Evolutionary conservation across 1,140 invertebrate species (phyloP).

Genomic region (Lucilia cuprina): DNA sequence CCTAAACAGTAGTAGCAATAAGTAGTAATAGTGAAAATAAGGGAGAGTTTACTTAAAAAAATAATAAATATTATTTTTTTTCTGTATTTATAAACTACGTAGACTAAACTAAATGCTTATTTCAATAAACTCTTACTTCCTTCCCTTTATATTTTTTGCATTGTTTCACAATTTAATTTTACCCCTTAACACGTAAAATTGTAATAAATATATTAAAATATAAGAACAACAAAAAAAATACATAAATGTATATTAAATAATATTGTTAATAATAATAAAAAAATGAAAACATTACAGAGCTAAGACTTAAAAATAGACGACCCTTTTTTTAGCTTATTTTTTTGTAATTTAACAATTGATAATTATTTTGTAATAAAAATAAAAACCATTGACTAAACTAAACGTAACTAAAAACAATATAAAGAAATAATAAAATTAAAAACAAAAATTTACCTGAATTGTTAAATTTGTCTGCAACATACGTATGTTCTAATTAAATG

Average conservation of each 20-base stretch:
- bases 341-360: no score
- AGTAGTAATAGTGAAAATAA: background rate
- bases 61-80: background rate
- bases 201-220: background rate
- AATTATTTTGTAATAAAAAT: background rate
- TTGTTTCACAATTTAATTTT: background rate
- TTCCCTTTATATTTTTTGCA: background rate
- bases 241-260: background rate
- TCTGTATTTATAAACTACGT: background rate
- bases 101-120: conserved; percentile 2
- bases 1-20: background rate
- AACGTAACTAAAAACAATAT: background rate
- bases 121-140: background rate
- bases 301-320: background rate
- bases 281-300: background rate
- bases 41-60: background rate
- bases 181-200: conserved; percentile 5
- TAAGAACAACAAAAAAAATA: background rate
- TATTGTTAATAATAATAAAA: background rate
- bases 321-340: background rate
- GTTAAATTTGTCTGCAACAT: background rate
- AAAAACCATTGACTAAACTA: background rate
- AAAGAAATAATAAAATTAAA: background rate
- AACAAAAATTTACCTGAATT: background rate
- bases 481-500: background rate